phyloP scores from a whole-genome alignment of 2,797 vertebrate species.

The Siniperca undulata region DNA sequence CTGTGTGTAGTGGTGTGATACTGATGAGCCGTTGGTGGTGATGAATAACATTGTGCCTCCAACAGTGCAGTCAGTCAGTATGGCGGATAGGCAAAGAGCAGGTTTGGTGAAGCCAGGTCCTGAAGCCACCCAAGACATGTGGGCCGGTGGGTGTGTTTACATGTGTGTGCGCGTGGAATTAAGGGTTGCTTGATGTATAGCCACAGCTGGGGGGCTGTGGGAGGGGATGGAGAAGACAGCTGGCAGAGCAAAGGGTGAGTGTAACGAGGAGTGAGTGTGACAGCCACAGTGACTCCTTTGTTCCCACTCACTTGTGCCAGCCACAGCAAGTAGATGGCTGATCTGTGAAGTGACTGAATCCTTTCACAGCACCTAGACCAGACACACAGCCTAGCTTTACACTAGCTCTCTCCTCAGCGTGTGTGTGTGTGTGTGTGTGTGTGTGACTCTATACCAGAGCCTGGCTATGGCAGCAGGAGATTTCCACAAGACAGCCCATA shows the following conservation, averaged over 20 bases:
- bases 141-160: constrained; percentile 24
- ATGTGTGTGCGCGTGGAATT: constrained; percentile 33
- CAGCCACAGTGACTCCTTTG: constrained; percentile 84
- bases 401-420: constrained; percentile 11
- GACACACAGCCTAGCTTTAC: constrained; percentile 49
- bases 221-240: constrained; percentile 80
- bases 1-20: constrained; percentile 57
- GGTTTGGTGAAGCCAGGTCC: constrained; percentile 34
- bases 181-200: constrained; percentile 72
- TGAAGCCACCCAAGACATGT: constrained; percentile 51
- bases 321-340: constrained; percentile 75
- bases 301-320: constrained; percentile 82
- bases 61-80: constrained; percentile 47
- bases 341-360: constrained; percentile 79
- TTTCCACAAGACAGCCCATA: constrained; percentile 55
- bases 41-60: constrained; percentile 51
- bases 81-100: constrained; percentile 40
- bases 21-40: constrained; percentile 53
- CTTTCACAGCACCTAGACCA: constrained; percentile 72
- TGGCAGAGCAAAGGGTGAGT: constrained; percentile 79
- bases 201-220: constrained; percentile 73
- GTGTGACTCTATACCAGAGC: constrained; percentile 12
- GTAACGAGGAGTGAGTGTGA: constrained; percentile 72
- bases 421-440: not conserved
- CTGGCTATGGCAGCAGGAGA: constrained; percentile 40